Percentiles rank a stretch among this genome's conserved stretches.
phyloP scores from a whole-genome alignment of 2,888 invertebrate species.

The Coenonympha glycerion region DNA sequence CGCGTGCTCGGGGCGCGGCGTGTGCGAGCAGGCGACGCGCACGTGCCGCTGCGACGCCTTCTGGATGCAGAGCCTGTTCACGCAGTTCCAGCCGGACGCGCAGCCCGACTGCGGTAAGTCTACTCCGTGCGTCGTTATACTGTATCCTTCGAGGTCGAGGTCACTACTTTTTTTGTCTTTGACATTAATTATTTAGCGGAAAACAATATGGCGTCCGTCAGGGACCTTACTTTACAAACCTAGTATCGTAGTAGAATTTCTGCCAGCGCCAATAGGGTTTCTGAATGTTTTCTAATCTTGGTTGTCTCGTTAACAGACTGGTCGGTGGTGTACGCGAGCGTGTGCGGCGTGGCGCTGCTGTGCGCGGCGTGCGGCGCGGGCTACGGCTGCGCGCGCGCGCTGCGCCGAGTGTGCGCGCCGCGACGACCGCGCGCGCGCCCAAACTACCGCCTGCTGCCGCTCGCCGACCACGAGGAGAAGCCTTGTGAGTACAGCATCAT shows the following conservation, averaged over 20 bases:
- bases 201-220: too few relatives aligned
- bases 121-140: too few relatives aligned
- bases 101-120: slow-evolving; percentile 86
- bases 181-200: too few relatives aligned
- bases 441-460: slow-evolving; percentile 83
- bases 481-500: slow-evolving; percentile 80
- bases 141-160: too few relatives aligned
- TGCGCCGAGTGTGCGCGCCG: slow-evolving; percentile 66
- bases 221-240: too few relatives aligned
- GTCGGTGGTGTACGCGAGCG: slow-evolving; percentile 92
- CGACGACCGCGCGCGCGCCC: slow-evolving; percentile 72
- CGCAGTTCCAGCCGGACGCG: slow-evolving; percentile 85
- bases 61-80: slow-evolving; percentile 94
- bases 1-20: slow-evolving; percentile 93
- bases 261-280: too few relatives aligned
- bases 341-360: slow-evolving; percentile 79
- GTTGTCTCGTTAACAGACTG: too few relatives aligned
- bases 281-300: too few relatives aligned
- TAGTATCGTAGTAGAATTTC: too few relatives aligned
- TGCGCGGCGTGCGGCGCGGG: slow-evolving; percentile 76
- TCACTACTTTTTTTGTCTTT: too few relatives aligned
- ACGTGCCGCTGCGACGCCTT: slow-evolving; percentile 94
- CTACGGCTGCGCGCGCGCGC: slow-evolving; percentile 77
- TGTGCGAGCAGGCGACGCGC: slow-evolving; percentile 88
- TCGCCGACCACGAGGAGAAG: slow-evolving; percentile 81